phyloP scores from a whole-genome alignment of 1,140 invertebrate genomes.

The Dolichoris vasculosae region DNA sequence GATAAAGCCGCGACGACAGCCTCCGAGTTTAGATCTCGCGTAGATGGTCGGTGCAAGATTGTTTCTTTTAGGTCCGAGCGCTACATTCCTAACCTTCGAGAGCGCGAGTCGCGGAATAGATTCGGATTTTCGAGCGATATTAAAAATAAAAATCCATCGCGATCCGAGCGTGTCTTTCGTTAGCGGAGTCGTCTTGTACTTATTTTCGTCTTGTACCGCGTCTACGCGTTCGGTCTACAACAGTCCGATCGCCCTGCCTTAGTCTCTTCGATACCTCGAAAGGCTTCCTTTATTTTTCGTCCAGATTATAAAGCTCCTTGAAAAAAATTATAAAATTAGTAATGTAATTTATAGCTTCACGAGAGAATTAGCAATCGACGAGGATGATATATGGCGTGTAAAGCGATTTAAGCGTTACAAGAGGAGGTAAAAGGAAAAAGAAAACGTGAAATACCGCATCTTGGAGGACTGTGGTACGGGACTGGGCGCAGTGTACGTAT shows the following conservation, averaged over 20 bases:
- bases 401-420: slow-evolving; percentile 47
- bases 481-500: neutral
- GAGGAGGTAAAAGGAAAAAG: slow-evolving; percentile 13
- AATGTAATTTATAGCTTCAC: slow-evolving; percentile 46
- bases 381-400: slow-evolving; percentile 51
- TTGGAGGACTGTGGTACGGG: neutral
- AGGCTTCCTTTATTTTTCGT: neutral
- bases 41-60: too few species aligned
- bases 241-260: neutral
- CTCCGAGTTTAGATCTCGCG: too few species aligned
- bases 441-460: slow-evolving; percentile 27
- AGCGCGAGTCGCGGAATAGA: too few species aligned
- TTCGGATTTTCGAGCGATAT: too few species aligned
- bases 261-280: neutral
- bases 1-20: too few species aligned
- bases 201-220: neutral
- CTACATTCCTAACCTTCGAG: too few species aligned
- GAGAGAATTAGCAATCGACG: slow-evolving; percentile 51
- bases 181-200: neutral
- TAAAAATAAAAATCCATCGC: too few species aligned
- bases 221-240: too few species aligned
- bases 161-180: neutral
- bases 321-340: slow-evolving; percentile 47
- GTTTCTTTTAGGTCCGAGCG: too few species aligned
- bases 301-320: neutral